These are phyloP conservation scores for Iselma pallidipennis DNA, from an alignment of 2,888 invertebrate genomes.

Conservation along the genomic window DNA sequence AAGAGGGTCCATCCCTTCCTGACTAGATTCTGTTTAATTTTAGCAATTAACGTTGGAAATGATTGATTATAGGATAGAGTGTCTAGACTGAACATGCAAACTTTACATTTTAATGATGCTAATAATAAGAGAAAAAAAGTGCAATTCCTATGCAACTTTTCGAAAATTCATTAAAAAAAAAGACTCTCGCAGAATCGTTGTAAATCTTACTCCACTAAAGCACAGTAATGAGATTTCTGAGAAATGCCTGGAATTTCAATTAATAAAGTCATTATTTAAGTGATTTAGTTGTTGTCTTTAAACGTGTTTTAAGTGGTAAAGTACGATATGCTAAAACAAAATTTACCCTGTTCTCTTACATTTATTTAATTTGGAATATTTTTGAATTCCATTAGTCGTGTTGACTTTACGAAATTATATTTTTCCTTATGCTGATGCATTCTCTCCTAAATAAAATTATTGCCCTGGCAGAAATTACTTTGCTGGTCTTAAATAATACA, in stretches of 20 bases:
- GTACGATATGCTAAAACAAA: not conserved
- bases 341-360: not conserved
- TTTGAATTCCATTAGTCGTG: not conserved
- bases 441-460: not conserved
- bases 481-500: not conserved
- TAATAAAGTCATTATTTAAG: no score
- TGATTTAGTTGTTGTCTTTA: no score
- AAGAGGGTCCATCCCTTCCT: not conserved
- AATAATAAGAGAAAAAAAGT: no score
- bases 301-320: no score
- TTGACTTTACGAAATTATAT: not conserved
- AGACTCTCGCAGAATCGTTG: no score
- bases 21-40: not conserved
- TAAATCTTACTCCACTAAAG: no score
- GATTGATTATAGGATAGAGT: not conserved
- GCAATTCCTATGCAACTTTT: no score
- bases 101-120: not conserved
- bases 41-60: constrained; percentile 1
- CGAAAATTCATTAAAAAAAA: no score
- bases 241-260: no score
- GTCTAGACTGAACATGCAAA: not conserved
- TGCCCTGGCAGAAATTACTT: not conserved
- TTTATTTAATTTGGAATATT: not conserved
- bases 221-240: no score
- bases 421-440: not conserved